Percentiles rank a stretch among this genome's conserved stretches.
phyloP scores from a whole-genome alignment of 2,888 invertebrate species.

The Blastobasis lacticolella region DNA sequence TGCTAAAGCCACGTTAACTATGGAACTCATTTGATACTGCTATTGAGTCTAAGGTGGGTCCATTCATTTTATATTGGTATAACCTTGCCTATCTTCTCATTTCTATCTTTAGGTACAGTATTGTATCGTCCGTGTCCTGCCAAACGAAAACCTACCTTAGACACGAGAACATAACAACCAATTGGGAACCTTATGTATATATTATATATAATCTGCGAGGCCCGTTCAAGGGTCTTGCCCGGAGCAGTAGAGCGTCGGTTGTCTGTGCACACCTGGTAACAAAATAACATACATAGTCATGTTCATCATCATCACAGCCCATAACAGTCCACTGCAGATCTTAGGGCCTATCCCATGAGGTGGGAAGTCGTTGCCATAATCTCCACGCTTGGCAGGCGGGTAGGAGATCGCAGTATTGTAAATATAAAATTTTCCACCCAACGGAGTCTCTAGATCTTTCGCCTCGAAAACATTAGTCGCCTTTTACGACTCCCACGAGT shows the following conservation, averaged over 20 bases:
- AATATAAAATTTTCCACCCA: not conserved
- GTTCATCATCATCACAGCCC: no score
- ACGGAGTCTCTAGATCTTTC: no score
- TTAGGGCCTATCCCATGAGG: no score
- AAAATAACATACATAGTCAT: slow-evolving; percentile 1
- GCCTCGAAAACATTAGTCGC: no score
- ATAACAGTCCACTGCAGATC: no score
- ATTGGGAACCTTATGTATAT: not conserved
- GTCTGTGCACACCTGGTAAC: slow-evolving; percentile 39
- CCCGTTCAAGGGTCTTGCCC: slow-evolving; percentile 30
- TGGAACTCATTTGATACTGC: no score
- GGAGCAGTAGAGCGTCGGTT: slow-evolving; percentile 34
- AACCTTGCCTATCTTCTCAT: not conserved
- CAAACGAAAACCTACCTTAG: not conserved
- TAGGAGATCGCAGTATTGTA: no score
- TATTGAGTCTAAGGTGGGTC: not conserved
- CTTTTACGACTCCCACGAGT: no score
- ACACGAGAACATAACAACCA: not conserved
- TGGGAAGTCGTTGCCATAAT: no score
- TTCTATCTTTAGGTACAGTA: not conserved
- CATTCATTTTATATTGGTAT: not conserved
- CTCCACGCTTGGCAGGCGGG: not conserved
- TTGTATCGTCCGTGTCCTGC: not conserved
- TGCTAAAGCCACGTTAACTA: no score
- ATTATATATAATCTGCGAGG: not conserved